Evolutionary conservation across 64 coral and sea anemone genomes (phyloP).

Genomic region (Actinia equina): DNA sequence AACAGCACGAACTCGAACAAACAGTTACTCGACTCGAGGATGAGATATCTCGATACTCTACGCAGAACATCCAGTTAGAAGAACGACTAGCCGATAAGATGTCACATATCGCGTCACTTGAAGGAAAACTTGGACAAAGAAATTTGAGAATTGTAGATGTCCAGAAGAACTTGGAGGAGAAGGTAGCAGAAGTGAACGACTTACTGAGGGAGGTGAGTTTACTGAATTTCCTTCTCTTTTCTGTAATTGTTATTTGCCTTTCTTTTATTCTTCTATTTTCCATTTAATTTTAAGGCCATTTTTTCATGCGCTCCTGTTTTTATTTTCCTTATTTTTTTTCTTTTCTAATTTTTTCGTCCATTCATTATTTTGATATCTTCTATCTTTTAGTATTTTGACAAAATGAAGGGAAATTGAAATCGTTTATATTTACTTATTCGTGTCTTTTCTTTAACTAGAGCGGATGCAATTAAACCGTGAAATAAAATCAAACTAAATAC

Average conservation of each 20-base stretch:
- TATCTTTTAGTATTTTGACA: too few relatives aligned
- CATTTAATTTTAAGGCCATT: background rate
- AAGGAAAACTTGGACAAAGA: constrained; percentile 81
- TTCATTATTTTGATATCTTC: too few relatives aligned
- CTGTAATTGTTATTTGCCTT: background rate
- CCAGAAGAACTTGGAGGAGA: constrained; percentile 75
- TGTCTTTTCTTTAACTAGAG: too few relatives aligned
- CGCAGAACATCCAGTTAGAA: constrained; percentile 86
- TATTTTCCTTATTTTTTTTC: background rate
- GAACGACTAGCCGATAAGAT: constrained; percentile 88
- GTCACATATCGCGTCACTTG: constrained; percentile 72
- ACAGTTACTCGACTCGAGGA: constrained; percentile 83
- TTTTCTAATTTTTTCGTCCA: background rate
- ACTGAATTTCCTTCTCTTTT: background rate
- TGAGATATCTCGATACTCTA: constrained; percentile 71
- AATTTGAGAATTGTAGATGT: constrained; percentile 91
- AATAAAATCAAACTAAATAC: too few relatives aligned
- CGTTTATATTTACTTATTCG: too few relatives aligned
- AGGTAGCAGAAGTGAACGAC: constrained; percentile 57
- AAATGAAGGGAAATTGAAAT: too few relatives aligned
- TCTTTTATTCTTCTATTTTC: background rate
- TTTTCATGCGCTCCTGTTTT: background rate
- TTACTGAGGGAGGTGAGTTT: constrained; percentile 83
- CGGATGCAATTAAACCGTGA: too few relatives aligned
- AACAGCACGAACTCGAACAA: constrained; percentile 92